Conservation (phyloP, 2,888 invertebrate species). For the Temnothorax rugatulus region DNA sequence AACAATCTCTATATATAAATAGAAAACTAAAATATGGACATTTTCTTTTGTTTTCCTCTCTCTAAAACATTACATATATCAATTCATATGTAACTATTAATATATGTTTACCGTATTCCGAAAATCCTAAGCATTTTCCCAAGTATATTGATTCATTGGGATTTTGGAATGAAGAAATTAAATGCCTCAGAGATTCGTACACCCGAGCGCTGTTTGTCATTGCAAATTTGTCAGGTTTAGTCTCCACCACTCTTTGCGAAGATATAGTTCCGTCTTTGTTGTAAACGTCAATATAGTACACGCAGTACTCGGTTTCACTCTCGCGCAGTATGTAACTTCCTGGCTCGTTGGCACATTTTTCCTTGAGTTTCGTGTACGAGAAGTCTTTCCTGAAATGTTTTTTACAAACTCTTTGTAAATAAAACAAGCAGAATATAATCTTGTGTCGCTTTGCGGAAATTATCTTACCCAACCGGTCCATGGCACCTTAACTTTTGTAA, state of each 20-base stretch:
- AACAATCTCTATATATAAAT: slow-evolving; percentile 43
- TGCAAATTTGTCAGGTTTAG: slow-evolving; percentile 88
- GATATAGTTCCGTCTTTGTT: slow-evolving; percentile 87
- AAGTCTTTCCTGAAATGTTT: slow-evolving; percentile 91
- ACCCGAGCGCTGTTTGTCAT: slow-evolving; percentile 86
- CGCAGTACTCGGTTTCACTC: slow-evolving; percentile 93
- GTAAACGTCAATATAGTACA: slow-evolving; percentile 94
- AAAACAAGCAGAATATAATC: not conserved
- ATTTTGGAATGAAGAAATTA: slow-evolving; percentile 89
- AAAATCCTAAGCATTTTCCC: slow-evolving; percentile 93
- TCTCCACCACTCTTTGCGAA: slow-evolving; percentile 84
- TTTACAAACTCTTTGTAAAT: not conserved
- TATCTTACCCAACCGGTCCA: slow-evolving; percentile 94
- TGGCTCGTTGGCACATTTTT: slow-evolving; percentile 91
- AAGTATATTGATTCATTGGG: slow-evolving; percentile 89
- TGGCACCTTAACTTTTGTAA: slow-evolving; percentile 93
- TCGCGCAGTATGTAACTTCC: slow-evolving; percentile 95
- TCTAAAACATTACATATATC: not conserved
- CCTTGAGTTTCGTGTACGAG: slow-evolving; percentile 93
- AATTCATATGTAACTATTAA: slow-evolving; percentile 2
- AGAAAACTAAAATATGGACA: not conserved
- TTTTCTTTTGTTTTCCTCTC: not conserved
- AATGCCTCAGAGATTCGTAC: slow-evolving; percentile 89
- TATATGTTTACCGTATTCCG: slow-evolving; percentile 92
- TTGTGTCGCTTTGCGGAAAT: not conserved